A percentile compares a stretch with the other conserved stretches of the same genome.
Conservation (phyloP, 2,797 vertebrate genomes). For the Poeciliopsis gracilis region DNA sequence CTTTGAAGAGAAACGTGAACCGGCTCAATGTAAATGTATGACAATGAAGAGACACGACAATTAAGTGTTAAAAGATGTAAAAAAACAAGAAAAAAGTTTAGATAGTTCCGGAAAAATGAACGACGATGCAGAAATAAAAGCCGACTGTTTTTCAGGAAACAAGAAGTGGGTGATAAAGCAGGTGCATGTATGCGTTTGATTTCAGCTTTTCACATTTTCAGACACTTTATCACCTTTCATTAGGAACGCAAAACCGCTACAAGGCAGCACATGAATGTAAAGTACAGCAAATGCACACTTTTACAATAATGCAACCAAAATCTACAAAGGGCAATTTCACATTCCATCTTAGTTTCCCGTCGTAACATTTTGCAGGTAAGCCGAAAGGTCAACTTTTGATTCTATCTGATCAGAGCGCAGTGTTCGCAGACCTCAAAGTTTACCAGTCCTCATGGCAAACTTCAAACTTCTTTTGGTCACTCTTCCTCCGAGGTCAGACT, state of each 20-base stretch:
- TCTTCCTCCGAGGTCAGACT: no score
- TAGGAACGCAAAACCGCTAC: not conserved
- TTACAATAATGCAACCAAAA: not conserved
- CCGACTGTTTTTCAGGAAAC: not conserved
- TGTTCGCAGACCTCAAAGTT: not conserved
- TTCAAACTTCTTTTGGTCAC: not conserved
- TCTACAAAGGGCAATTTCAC: not conserved
- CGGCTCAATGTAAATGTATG: not conserved
- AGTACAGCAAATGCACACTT: not conserved
- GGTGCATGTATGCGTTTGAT: not conserved
- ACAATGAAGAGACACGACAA: not conserved
- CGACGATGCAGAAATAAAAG: not conserved
- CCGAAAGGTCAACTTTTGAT: not conserved
- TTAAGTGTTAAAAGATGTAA: not conserved
- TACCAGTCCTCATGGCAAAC: not conserved
- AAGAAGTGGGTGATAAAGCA: not conserved
- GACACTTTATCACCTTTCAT: not conserved
- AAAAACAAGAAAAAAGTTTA: not conserved
- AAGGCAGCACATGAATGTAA: not conserved
- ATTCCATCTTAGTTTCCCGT: not conserved
- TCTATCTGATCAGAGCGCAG: not conserved
- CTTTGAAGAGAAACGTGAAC: not conserved
- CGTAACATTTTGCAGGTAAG: not conserved
- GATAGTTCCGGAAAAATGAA: not conserved
- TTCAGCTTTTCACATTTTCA: not conserved